Percentiles rank a stretch among this genome's conserved stretches.
These are phyloP conservation scores for Gavia stellata DNA, from an alignment of 2,113 vertebrate species.

Conservation along the genomic window DNA sequence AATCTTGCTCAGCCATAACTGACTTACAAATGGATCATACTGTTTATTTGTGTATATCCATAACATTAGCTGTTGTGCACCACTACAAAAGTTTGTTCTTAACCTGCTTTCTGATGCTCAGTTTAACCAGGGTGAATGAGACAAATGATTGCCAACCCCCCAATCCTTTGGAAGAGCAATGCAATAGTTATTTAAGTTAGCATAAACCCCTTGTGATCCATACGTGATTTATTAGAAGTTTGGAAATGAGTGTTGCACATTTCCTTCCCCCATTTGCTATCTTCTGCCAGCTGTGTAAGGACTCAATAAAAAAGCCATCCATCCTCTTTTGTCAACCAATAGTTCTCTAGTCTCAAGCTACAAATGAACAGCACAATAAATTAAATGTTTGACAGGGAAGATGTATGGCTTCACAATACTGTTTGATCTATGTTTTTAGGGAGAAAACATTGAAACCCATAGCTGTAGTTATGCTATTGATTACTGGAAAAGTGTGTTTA, in stretches of 20 bases:
- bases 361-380: constrained; percentile 65
- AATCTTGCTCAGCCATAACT: background rate
- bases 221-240: background rate
- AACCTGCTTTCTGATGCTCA: background rate
- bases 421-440: constrained; percentile 55
- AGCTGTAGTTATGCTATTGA: constrained; percentile 29
- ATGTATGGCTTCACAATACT: constrained; percentile 25
- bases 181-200: constrained; percentile 19
- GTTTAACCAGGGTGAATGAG: background rate
- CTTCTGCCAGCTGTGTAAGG: constrained; percentile 32
- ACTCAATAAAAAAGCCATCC: constrained; percentile 40
- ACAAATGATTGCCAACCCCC: background rate
- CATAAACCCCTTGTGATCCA: background rate
- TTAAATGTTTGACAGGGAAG: constrained; percentile 62
- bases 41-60: background rate
- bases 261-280: constrained; percentile 8
- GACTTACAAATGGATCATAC: background rate
- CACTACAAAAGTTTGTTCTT: background rate
- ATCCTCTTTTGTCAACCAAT: constrained; percentile 62
- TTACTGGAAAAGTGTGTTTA: constrained; percentile 1
- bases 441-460: constrained; percentile 44
- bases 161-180: background rate
- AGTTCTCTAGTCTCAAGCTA: constrained; percentile 43
- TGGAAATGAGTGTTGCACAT: background rate
- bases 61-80: background rate